These are phyloP conservation scores for Pardalotus punctatus DNA, from an alignment of 2,113 vertebrate genomes.

Conservation along the genomic window DNA sequence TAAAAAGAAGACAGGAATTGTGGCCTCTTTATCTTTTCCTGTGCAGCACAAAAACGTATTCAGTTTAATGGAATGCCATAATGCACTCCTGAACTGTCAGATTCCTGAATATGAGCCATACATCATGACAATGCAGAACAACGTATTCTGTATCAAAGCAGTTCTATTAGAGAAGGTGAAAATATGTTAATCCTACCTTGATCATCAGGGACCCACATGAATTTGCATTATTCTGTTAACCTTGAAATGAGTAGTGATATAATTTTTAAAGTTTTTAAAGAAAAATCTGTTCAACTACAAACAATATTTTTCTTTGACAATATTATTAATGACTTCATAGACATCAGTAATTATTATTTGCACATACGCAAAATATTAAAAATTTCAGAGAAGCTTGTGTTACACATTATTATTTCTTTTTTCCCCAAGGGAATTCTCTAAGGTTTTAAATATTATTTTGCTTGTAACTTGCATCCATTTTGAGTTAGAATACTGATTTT, in stretches of 20 bases:
- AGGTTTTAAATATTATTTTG: neutral
- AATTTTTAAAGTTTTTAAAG: neutral
- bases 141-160: conserved; percentile 34
- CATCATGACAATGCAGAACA: conserved; percentile 38
- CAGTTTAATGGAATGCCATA: conserved; percentile 33
- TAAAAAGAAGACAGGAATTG: neutral
- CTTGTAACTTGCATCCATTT: neutral
- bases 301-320: neutral
- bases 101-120: conserved; percentile 45
- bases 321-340: neutral
- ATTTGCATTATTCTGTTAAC: conserved; percentile 58
- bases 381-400: neutral
- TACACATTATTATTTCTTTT: neutral
- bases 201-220: conserved; percentile 14
- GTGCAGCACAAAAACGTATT: conserved; percentile 26
- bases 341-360: conserved; percentile 27
- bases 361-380: neutral
- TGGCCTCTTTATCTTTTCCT: conserved; percentile 25
- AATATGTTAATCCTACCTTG: conserved; percentile 54
- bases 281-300: neutral
- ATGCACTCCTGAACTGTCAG: conserved; percentile 31
- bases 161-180: conserved; percentile 42
- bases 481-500: neutral
- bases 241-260: conserved; percentile 7
- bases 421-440: neutral